Evolutionary conservation across 2,888 invertebrate genomes (phyloP).

Genomic region (Steromphala cineraria): DNA sequence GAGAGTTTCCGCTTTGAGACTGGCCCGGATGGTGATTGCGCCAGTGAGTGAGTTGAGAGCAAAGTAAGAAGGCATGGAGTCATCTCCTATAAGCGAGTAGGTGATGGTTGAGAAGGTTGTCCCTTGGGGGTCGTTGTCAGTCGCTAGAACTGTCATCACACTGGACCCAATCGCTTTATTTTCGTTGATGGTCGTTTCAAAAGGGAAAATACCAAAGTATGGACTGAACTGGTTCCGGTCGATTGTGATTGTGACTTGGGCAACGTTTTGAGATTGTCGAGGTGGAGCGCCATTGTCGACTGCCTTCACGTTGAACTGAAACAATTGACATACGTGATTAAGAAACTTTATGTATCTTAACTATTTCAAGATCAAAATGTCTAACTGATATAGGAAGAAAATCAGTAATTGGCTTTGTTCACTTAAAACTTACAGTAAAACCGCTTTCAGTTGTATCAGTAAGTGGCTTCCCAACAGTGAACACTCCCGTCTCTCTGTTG

Average conservation of each 20-base stretch:
- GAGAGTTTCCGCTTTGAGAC: slow-evolving; percentile 44
- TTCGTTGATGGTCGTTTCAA: slow-evolving; percentile 47
- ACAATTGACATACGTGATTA: not conserved
- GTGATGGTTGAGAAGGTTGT: slow-evolving; percentile 45
- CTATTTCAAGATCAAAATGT: too few relatives aligned
- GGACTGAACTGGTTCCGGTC: slow-evolving; percentile 58
- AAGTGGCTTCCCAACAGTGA: slow-evolving; percentile 55
- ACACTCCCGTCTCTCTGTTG: slow-evolving; percentile 56
- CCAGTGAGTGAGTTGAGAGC: slow-evolving; percentile 51
- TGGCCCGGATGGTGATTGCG: slow-evolving; percentile 44
- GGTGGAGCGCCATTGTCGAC: slow-evolving; percentile 60
- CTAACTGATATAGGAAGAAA: too few relatives aligned
- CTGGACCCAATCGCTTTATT: slow-evolving; percentile 36
- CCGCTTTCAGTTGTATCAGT: slow-evolving; percentile 39
- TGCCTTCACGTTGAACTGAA: slow-evolving; percentile 50
- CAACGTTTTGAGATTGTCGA: slow-evolving; percentile 27
- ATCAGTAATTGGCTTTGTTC: not conserved
- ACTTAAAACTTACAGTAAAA: slow-evolving; percentile 41
- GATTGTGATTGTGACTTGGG: slow-evolving; percentile 53
- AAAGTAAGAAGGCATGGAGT: slow-evolving; percentile 59
- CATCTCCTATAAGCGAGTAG: slow-evolving; percentile 63
- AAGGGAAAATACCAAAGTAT: slow-evolving; percentile 52
- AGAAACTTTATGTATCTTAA: too few relatives aligned
- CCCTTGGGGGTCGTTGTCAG: slow-evolving; percentile 47
- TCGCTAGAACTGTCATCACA: slow-evolving; percentile 48